Base-by-base conservation (phyloP, 23 tunicate genomes). In the Ascidia mentula region DNA sequence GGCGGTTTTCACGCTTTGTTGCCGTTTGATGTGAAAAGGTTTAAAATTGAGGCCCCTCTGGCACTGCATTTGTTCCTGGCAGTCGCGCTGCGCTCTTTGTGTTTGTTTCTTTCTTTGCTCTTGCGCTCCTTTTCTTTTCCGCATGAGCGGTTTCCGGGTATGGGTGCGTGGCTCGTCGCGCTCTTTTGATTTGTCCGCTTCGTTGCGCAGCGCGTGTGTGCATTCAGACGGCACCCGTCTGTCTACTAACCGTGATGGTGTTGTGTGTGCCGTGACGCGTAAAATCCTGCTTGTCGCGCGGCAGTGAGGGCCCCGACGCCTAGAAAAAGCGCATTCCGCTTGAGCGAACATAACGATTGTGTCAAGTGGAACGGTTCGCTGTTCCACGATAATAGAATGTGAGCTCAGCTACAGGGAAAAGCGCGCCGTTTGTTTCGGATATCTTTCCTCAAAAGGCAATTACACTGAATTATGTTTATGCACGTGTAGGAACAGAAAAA, bases 81-180 rank as follows among this genome's bases (percentile, higher is more conserved):
- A 3, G 65, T 5, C 28, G 24, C 65, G 24, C 22, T 26, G 65
- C 65, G 39, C 39, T 36, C 46, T 39, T 20, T 36, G 78, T 36
- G 78, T 36, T 74, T 74, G 46, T 33, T 18, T 71, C 39, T 71
- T 36, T 36, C 18, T n/a, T 39, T 36, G 46, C 40, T 28, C 78
- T 37, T 72, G 37, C 34, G 34, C 38, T 72, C 76, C n/a, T 38
- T 31, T 69, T 69, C 34, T 71, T 74, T 74, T 74, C 78, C 40
- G 78, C 78, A 36, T 74, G 78, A 30, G 28, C 40, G 78, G 78
- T 74, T 74, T 74, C 78, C 78, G 78, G 78, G 78, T 74, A 74
- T 74, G 78, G n/a, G 78, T 74, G 78, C 78, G 38, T 74, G 78
- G 46, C 65, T 38, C 81, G 87, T 83, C 87, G 59, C 87, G 87